Evolutionary conservation across 2,797 vertebrate genomes (phyloP), one percentile per base, ranked within the genome.

Genomic region (Eleutherodactylus coqui): DNA sequence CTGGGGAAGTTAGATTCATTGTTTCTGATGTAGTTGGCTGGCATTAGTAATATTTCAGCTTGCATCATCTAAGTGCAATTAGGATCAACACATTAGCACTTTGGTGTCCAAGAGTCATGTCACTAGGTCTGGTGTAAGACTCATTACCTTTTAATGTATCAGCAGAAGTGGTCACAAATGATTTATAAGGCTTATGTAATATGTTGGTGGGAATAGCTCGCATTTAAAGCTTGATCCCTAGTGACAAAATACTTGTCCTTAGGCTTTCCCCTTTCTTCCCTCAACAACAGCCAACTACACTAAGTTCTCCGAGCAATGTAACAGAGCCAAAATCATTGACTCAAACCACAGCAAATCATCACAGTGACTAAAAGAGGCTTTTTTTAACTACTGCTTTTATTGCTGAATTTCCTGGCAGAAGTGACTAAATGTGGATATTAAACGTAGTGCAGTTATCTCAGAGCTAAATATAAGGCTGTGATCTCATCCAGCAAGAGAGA

Each of bases 141-240:
- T 85, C 88, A 92, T 94, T 94, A 93, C 90, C 93, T 88, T 92
- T 93, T 94, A 92, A 93, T 93, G 87, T 64, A 53, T 85, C 83
- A 91, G 83, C 75, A 0, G 91, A 93, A 93, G 91, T 93, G 92
- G 90, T 89, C 92, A 93, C 92, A 92, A 91, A 91, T 93, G 91
- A 92, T 91, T 93, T 90, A 89, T 91, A 91, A 91, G 81, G 84
- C 89, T 90, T 89, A 90, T 90, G 89, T 87, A 89, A 91, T 88
- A 86, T 90, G 89, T 80, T 86, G 89, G 88, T 91, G 90, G 91
- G 91, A 91, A 92, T 90, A 90, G 91, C 88, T 84, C 14, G 89
- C 86, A 86, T 87, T 86, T 87, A 88, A 90, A 90, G 82, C 90
- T 87, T 83, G 89, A 85, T 87, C 90, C 87, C 86, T 90, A 83